Base-by-base conservation (phyloP, 2,797 vertebrate species). In the Hephaestus fuliginosus region DNA sequence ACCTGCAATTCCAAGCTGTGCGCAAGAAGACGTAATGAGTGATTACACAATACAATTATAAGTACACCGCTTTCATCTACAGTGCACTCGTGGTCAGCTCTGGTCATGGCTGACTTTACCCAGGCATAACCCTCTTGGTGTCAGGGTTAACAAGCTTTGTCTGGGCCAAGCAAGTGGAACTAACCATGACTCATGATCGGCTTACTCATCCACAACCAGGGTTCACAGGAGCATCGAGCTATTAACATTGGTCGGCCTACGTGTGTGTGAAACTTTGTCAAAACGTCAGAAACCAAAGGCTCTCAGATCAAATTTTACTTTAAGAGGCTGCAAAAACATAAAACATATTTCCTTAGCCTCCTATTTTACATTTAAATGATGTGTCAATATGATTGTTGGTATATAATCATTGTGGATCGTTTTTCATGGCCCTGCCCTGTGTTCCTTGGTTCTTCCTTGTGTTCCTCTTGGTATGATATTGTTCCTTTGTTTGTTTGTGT, bases 61-160 rank as follows among this genome's bases (percentile, higher is more conserved):
- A 48, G 66, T 84, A 60, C 83, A 77, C 60, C 11, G 0, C 49
- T 75, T 65, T 68, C 1, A 7, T 65, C 55, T 61, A 30, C 20
- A 3, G 14, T 62, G 51, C 9, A 36, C 67, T 25, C 49, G 53
- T 81, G 86, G 70, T 83, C 76, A 75, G 28, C 75, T 74, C 18
- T 58, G 51, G 33, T 41, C 61, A 58, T 43, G 39, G 80, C 46
- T 56, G 70, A 63, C 44, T 69, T 77, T 41, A 67, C 49, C 36
- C 68, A 74, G 57, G 57, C 62, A 14, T 51, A 11, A 74, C 56
- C n/a, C 41, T 63, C 14, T 7, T 1, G 5, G 69, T 72, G 33
- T 88, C 74, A 76, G 60, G 49, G 86, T 88, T 90, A 91, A 89
- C 77, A 79, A 84, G 88, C 89, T 87, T 78, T 69, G 88, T 82